Evolutionary conservation across 2,888 invertebrate genomes (phyloP).

Genomic region (Sericinus montela): DNA sequence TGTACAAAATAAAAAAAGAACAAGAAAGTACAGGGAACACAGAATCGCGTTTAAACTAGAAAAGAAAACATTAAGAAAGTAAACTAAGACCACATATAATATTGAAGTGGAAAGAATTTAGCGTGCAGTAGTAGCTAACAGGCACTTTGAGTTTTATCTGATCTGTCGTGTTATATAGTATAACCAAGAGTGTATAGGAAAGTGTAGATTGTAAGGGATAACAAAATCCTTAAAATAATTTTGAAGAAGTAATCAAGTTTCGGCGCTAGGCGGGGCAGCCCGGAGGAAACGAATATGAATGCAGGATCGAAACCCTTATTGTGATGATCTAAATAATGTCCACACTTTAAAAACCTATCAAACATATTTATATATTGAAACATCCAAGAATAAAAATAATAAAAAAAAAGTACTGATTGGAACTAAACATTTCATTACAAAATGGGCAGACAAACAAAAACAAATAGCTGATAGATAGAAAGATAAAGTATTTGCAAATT

Average conservation of each 20-base stretch:
- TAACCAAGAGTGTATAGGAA: slow-evolving; percentile 47
- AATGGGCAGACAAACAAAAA: neutral
- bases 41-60: slow-evolving; percentile 20
- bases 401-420: neutral
- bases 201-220: slow-evolving; percentile 62
- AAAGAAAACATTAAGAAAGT: slow-evolving; percentile 46
- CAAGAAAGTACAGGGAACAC: slow-evolving; percentile 53
- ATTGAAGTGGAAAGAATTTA: slow-evolving; percentile 70
- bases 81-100: slow-evolving; percentile 76
- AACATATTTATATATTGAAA: slow-evolving; percentile 16
- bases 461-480: neutral
- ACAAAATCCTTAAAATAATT: slow-evolving; percentile 44
- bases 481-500: neutral
- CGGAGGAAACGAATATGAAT: slow-evolving; percentile 47
- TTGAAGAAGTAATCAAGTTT: slow-evolving; percentile 54
- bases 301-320: slow-evolving; percentile 53
- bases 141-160: slow-evolving; percentile 50
- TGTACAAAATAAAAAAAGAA: slow-evolving; percentile 42
- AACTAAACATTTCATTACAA: slow-evolving; percentile 6
- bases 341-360: slow-evolving; percentile 58
- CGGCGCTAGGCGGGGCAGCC: slow-evolving; percentile 77
- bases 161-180: slow-evolving; percentile 49
- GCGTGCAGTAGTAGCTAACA: slow-evolving; percentile 76
- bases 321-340: slow-evolving; percentile 53
- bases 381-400: slow-evolving; percentile 17